phyloP scores from a whole-genome alignment of 2,113 vertebrate genomes.

The Prunella fulvescens region DNA sequence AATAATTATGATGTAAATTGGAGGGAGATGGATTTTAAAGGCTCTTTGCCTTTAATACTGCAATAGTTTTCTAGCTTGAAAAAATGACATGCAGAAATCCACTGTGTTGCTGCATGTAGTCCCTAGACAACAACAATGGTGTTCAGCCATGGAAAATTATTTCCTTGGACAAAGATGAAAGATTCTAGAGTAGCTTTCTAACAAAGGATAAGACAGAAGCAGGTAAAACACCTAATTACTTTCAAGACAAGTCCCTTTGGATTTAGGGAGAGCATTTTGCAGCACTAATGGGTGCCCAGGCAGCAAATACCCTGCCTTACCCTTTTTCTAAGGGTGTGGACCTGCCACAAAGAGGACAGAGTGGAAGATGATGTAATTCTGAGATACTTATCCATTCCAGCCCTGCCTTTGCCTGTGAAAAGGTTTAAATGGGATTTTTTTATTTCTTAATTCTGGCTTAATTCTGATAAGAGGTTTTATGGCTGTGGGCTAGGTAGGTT shows the following conservation, averaged over 20 bases:
- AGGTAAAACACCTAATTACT: not conserved
- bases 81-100: not conserved
- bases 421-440: not conserved
- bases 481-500: not conserved
- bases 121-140: not conserved
- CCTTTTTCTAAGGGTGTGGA: not conserved
- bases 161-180: not conserved
- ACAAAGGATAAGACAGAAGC: not conserved
- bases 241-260: not conserved
- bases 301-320: not conserved
- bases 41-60: not conserved
- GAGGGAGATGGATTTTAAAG: not conserved
- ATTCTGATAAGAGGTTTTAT: slow-evolving; percentile 6
- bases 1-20: not conserved
- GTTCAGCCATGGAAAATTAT: not conserved
- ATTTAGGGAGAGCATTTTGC: not conserved
- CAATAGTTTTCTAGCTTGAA: not conserved
- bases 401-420: not conserved
- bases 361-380: not conserved
- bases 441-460: not conserved
- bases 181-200: not conserved
- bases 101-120: not conserved
- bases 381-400: not conserved
- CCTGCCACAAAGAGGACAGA: not conserved
- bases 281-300: not conserved